Conservation (phyloP, 2,888 invertebrate species). For the Pyrrhosoma nymphula region DNA sequence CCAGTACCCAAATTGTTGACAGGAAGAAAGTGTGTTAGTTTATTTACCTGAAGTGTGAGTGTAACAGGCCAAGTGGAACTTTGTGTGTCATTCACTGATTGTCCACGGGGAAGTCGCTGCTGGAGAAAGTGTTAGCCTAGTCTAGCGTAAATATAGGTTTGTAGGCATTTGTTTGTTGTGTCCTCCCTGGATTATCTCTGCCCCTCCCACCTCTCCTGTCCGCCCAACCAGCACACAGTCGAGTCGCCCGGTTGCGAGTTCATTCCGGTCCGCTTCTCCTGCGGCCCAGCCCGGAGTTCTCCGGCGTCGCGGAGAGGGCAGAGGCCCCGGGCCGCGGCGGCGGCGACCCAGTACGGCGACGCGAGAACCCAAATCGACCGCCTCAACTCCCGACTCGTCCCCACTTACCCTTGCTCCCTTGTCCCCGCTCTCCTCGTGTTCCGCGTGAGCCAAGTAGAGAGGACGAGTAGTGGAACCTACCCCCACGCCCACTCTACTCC, state of each 20-base stretch:
- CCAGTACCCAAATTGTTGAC: not conserved
- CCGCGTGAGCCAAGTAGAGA: too few relatives aligned
- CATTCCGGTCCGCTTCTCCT: not conserved
- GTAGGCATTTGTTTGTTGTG: not conserved
- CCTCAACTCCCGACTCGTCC: not conserved
- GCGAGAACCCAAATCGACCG: not conserved
- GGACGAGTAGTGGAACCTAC: too few relatives aligned
- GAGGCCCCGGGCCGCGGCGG: not conserved
- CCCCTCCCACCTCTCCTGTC: not conserved
- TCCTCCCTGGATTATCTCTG: not conserved
- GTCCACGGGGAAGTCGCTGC: too few relatives aligned
- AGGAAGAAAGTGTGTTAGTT: not conserved
- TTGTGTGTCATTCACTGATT: too few relatives aligned
- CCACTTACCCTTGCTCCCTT: not conserved
- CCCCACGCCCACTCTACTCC: too few relatives aligned
- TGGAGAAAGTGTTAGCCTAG: not conserved
- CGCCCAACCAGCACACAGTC: not conserved
- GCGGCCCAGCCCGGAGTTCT: not conserved
- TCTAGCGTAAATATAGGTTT: not conserved
- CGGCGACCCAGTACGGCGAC: conserved; percentile 24
- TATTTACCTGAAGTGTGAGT: not conserved
- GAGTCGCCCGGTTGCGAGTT: not conserved
- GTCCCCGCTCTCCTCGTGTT: not conserved
- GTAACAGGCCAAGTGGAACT: too few relatives aligned
- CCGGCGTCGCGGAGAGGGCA: not conserved